phyloP scores from a whole-genome alignment of 2,113 vertebrate species.

The Pleuronectes platessa region DNA sequence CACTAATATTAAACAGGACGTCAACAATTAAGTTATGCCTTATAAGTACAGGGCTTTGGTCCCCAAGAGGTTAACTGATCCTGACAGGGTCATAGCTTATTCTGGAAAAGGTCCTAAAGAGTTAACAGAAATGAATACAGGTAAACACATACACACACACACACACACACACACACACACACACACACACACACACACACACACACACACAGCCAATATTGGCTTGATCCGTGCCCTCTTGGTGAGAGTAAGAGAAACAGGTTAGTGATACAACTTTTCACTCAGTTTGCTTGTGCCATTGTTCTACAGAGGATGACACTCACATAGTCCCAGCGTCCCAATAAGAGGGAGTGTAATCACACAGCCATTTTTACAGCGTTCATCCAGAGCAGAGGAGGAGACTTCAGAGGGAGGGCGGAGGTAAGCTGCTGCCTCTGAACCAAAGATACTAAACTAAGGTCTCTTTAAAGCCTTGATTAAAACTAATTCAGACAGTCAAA shows the following conservation, averaged over 20 bases:
- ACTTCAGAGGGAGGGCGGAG: constrained; percentile 43
- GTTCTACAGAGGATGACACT: constrained; percentile 39
- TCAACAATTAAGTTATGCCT: too few species aligned
- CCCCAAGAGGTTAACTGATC: too few species aligned
- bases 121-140: too few species aligned
- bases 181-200: too few species aligned
- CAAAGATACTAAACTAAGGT: constrained; percentile 70
- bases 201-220: constrained; percentile 4
- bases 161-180: too few species aligned
- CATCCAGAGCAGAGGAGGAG: constrained; percentile 53
- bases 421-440: constrained; percentile 57
- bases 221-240: constrained; percentile 29
- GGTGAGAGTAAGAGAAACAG: constrained; percentile 14
- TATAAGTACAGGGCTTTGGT: too few species aligned
- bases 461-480: constrained; percentile 79
- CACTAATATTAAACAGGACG: too few species aligned
- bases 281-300: constrained; percentile 52
- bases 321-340: constrained; percentile 44
- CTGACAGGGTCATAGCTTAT: too few species aligned
- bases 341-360: constrained; percentile 66
- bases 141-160: too few species aligned
- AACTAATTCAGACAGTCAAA: constrained; percentile 74
- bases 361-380: constrained; percentile 59
- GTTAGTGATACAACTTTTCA: constrained; percentile 38
- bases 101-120: too few species aligned